A percentile compares a stretch with the other conserved stretches of the same genome.
phyloP scores from a whole-genome alignment of 2,113 vertebrate species.

The Limanda limanda region DNA sequence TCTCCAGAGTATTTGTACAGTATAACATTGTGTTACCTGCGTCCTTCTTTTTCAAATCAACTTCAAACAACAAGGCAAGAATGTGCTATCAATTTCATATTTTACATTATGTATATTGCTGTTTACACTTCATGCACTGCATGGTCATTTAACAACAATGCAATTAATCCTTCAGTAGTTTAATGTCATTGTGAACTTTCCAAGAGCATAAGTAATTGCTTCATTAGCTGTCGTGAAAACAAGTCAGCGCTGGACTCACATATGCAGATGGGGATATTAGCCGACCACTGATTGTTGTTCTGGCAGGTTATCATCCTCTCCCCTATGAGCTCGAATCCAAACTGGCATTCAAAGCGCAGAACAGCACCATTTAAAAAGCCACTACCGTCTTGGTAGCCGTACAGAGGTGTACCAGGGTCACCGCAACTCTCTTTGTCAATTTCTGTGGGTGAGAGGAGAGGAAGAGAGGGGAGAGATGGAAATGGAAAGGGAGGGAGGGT shows the following conservation, averaged over 20 bases:
- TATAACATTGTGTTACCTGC: too few relatives aligned
- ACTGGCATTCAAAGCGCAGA: conserved; percentile 96
- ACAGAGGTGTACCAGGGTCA: conserved; percentile 95
- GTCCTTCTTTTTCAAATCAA: background rate
- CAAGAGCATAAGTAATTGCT: conserved; percentile 58
- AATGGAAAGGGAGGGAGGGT: background rate
- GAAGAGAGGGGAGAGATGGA: background rate
- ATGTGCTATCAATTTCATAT: conserved; percentile 39
- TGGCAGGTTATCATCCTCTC: conserved; percentile 97
- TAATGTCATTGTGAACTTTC: conserved; percentile 65
- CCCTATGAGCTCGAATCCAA: conserved; percentile 98
- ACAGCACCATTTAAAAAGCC: conserved; percentile 96
- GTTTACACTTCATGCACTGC: conserved; percentile 36
- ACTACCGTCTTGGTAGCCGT: conserved; percentile 94
- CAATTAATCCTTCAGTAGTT: conserved; percentile 56
- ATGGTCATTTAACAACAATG: conserved; percentile 49
- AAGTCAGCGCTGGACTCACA: conserved; percentile 86
- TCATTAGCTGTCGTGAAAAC: conserved; percentile 51
- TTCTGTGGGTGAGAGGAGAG: conserved; percentile 82
- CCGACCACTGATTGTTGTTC: conserved; percentile 99
- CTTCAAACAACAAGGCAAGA: conserved; percentile 17
- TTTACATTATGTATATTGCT: conserved; percentile 32
- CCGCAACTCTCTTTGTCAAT: conserved; percentile 99
- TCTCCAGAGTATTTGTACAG: conserved; percentile 1
- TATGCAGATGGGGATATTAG: conserved; percentile 99